These are phyloP conservation scores for Glossophaga mutica DNA, from an alignment of 2,797 vertebrate genomes.

Conservation along the genomic window DNA sequence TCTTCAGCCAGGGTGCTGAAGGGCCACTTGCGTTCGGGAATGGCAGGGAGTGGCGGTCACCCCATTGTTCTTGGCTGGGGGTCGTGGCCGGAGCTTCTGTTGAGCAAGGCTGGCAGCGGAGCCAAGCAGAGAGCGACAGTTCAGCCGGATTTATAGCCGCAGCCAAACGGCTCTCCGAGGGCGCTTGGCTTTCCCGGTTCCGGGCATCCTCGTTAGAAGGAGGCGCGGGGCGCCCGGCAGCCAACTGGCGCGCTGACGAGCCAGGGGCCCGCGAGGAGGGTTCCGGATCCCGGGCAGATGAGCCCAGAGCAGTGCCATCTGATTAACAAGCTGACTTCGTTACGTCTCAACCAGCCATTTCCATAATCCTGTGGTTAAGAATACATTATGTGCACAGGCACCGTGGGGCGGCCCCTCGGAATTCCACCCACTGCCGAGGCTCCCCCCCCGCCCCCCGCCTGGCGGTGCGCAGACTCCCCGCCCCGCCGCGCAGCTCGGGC, in stretches of 20 bases:
- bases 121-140: neutral
- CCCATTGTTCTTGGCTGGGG: neutral
- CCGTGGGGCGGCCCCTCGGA: rapidly evolving
- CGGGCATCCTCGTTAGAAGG: neutral
- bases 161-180: neutral
- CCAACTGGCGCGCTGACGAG: rapidly evolving
- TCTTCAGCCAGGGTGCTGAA: rapidly evolving
- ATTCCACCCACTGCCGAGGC: neutral
- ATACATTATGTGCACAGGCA: neutral
- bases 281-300: neutral
- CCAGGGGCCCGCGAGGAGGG: rapidly evolving
- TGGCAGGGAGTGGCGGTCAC: neutral
- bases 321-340: conserved; percentile 51
- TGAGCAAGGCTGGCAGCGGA: neutral
- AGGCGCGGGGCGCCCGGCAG: neutral
- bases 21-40: neutral
- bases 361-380: conserved; percentile 64
- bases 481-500: rapidly evolving
- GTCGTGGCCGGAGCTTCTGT: rapidly evolving
- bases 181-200: neutral
- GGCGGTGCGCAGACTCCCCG: neutral
- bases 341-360: conserved; percentile 8
- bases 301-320: conserved; percentile 31
- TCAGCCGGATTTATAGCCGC: neutral
- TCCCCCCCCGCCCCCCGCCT: neutral